A percentile compares a stretch with the other conserved stretches of the same genome.
Conservation (phyloP, 2,888 invertebrate genomes). For the Platerodrilus igneus region DNA sequence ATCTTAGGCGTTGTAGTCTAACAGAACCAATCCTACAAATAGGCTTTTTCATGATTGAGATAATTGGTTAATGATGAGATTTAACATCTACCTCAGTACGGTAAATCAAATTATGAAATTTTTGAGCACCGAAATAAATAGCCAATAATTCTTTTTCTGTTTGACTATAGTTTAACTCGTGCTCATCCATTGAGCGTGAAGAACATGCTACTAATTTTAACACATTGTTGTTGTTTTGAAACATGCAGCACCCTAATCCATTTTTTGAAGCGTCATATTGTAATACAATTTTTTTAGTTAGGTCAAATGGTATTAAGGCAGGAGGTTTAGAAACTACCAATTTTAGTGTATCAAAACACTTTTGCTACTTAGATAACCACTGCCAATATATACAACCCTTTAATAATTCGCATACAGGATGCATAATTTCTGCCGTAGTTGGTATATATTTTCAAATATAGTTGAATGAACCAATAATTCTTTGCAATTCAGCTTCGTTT, state of each 20-base stretch:
- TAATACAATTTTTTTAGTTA: too few species aligned
- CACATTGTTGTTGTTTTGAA: too few species aligned
- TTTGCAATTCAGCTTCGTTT: constrained; percentile 10
- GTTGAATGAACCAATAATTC: constrained; percentile 10
- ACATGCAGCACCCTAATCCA: too few species aligned
- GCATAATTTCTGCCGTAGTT: too few species aligned
- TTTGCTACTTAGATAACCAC: too few species aligned
- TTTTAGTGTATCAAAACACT: too few species aligned
- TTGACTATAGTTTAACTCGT: constrained; percentile 18
- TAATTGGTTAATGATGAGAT: constrained; percentile 23
- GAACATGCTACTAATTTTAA: constrained; percentile 19
- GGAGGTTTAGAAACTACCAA: too few species aligned
- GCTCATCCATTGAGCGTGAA: constrained; percentile 17
- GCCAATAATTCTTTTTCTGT: constrained; percentile 26
- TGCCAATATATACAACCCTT: too few species aligned
- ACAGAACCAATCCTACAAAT: constrained; percentile 12
- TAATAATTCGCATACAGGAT: too few species aligned
- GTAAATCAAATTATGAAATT: constrained; percentile 25
- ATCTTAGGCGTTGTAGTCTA: constrained; percentile 22
- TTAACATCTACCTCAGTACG: constrained; percentile 23
- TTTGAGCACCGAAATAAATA: constrained; percentile 23
- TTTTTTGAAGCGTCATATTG: too few species aligned
- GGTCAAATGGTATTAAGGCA: too few species aligned
- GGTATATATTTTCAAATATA: not conserved
- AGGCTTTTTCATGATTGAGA: constrained; percentile 25